Evolutionary conservation across 1,140 invertebrate genomes (phyloP).

Genomic region (Cydia strobilella): DNA sequence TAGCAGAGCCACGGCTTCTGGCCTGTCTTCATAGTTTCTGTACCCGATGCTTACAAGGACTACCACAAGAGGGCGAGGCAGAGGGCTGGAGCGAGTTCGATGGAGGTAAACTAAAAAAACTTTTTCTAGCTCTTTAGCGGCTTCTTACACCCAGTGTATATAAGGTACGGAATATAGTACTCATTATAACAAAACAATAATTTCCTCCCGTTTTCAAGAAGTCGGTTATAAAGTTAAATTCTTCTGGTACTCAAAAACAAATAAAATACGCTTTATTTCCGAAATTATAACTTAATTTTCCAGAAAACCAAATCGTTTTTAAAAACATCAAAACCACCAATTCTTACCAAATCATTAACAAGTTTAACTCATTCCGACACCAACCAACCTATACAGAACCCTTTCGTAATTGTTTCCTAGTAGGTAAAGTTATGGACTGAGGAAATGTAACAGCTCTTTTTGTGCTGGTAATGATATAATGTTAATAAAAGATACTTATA

Average conservation of each 20-base stretch:
- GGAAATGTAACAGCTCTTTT: slow-evolving; percentile 3
- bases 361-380: background rate
- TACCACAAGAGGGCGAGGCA: slow-evolving; percentile 65
- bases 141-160: too few relatives aligned
- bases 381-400: background rate
- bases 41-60: slow-evolving; percentile 76
- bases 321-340: background rate
- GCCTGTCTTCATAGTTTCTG: slow-evolving; percentile 83
- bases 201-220: too few relatives aligned
- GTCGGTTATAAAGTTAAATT: too few relatives aligned
- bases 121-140: too few relatives aligned
- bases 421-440: background rate
- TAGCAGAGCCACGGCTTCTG: slow-evolving; percentile 80
- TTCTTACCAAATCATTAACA: background rate
- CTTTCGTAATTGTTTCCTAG: background rate
- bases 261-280: background rate
- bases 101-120: slow-evolving; percentile 47
- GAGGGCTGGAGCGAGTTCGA: slow-evolving; percentile 69
- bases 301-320: background rate
- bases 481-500: slow-evolving; percentile 40
- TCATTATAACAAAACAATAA: too few relatives aligned
- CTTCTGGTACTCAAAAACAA: background rate
- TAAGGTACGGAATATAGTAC: too few relatives aligned
- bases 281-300: background rate
- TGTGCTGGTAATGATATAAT: slow-evolving; percentile 36